Base-by-base conservation (phyloP, 2,113 vertebrate genomes). In the Butorides virescens region DNA sequence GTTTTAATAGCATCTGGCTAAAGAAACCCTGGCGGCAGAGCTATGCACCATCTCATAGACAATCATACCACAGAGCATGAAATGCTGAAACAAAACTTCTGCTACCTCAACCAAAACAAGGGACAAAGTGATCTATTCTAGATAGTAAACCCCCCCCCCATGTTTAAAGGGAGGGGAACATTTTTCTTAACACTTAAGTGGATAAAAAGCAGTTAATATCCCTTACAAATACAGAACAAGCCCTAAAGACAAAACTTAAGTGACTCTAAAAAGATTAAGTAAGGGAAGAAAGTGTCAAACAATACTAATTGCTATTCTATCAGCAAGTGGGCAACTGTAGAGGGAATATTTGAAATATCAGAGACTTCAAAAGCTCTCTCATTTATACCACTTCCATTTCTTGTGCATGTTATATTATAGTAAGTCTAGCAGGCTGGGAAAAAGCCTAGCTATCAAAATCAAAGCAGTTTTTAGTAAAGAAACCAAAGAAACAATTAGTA, bases 401-500 rank as follows among this genome's bases (percentile, higher is more conserved):
- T 82, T 79, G 9, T 25, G 70, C 20, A 5, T 37, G 25, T 55
- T 56, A 29, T 44, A 44, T 12, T 9, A 7, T 53, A 7, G 19
- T n/a, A 86, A 22, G 37, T 62, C 27, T 93, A 47, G 36, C 10
- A 90, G 56, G 10, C 34, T 88, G 12, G 3, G 39, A 39, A 80
- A 90, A 86, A 65, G 2, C 4, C 15, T 83, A 26, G 42, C 53
- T 86, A 20, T 56, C 15, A 83, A 92, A 95, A 80, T 74, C 55
- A 86, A 92, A 91, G n/a, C 15, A 92, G 15, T 8, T 81, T 86
- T 86, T 81, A 71, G 6, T 80, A 83, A 86, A 71, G 42, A 59
- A 3, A 8, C 26, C 84, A 32, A 23, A 84, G 49, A 81, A 93
- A 78, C 11, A 59, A 84, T 62, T 70, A 73, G 13, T 73, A 21